These are phyloP conservation scores for Sebastes jordani DNA, from an alignment of 2,797 vertebrate species.

Conservation along the genomic window DNA sequence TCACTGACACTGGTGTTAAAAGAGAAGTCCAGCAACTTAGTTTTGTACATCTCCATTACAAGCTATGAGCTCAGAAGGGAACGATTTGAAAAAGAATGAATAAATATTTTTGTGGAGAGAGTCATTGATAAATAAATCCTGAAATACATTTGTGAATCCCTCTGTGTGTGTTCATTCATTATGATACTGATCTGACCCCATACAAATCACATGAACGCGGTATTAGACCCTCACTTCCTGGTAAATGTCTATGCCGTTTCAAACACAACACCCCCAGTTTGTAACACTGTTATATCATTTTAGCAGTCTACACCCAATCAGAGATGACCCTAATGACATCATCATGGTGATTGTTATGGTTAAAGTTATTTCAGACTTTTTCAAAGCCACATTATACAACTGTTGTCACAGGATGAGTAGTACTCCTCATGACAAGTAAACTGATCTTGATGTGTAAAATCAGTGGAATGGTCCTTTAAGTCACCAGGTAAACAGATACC, in stretches of 20 bases:
- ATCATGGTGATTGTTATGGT: background rate
- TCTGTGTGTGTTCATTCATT: background rate
- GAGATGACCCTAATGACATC: background rate
- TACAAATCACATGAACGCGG: background rate
- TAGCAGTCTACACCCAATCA: background rate
- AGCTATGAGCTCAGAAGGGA: background rate
- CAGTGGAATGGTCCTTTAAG: background rate
- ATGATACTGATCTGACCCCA: background rate
- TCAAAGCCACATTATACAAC: no score
- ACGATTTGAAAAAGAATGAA: background rate
- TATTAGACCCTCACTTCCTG: background rate
- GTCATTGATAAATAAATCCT: background rate
- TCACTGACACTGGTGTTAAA: background rate
- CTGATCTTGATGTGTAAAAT: background rate
- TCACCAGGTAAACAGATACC: background rate
- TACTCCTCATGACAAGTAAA: background rate
- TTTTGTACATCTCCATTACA: background rate
- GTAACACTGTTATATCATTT: no score
- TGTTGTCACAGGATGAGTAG: background rate
- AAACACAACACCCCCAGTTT: background rate
- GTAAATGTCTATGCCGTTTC: background rate
- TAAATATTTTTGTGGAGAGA: background rate
- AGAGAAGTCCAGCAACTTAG: background rate
- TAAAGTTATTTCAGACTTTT: background rate
- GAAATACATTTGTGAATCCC: background rate